Evolutionary conservation across 2,888 invertebrate genomes (phyloP).

Genomic region (Hirtodrosophila cameraria): DNA sequence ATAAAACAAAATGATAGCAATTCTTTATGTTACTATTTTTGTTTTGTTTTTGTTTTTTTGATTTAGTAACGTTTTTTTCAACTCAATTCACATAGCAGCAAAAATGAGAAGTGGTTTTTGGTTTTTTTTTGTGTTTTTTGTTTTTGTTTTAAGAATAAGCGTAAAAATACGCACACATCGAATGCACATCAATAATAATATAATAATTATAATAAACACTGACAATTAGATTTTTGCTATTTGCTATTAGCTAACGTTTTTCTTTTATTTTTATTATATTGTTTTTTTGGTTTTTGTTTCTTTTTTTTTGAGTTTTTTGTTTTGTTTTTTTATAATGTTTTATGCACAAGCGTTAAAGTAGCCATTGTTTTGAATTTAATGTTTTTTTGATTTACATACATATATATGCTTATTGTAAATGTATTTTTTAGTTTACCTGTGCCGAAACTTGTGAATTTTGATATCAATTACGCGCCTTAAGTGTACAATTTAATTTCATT

Average conservation of each 20-base stretch:
- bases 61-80: too few relatives aligned
- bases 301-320: slow-evolving; percentile 9
- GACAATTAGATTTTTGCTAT: slow-evolving; percentile 70
- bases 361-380: slow-evolving; percentile 27
- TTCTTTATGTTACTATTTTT: slow-evolving; percentile 8
- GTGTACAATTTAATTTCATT: slow-evolving; percentile 48
- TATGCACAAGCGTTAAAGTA: slow-evolving; percentile 66
- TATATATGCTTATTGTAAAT: slow-evolving; percentile 56
- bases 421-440: slow-evolving; percentile 64
- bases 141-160: slow-evolving; percentile 51
- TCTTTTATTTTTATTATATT: slow-evolving; percentile 28
- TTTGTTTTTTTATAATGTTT: slow-evolving; percentile 24
- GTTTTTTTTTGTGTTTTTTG: slow-evolving; percentile 4
- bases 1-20: slow-evolving; percentile 31
- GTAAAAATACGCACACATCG: slow-evolving; percentile 62
- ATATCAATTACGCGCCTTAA: slow-evolving; percentile 72
- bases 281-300: slow-evolving; percentile 7
- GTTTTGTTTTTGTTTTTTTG: too few relatives aligned
- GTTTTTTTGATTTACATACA: slow-evolving; percentile 50
- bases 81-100: slow-evolving; percentile 26
- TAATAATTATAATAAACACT: slow-evolving; percentile 70
- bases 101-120: slow-evolving; percentile 9
- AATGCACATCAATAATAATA: slow-evolving; percentile 64
- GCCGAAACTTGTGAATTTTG: slow-evolving; percentile 75
- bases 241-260: slow-evolving; percentile 68